Percentiles rank a stretch among this genome's conserved stretches.
phyloP scores from a whole-genome alignment of 92 coral and sea anemone species.

The Montipora capitata region DNA sequence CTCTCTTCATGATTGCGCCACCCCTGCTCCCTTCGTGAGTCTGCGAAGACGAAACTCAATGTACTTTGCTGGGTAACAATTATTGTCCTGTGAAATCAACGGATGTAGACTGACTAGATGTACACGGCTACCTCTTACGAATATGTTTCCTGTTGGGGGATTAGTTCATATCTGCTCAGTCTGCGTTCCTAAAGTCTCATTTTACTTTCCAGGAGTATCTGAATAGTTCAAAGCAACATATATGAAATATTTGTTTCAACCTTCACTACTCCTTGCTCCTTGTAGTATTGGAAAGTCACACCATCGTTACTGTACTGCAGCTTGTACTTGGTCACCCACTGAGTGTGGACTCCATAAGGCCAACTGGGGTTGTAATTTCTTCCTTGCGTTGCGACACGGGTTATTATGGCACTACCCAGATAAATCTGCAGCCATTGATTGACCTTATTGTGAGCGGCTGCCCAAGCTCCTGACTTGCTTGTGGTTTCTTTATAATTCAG shows the following conservation, averaged over 20 bases:
- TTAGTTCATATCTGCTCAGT: neutral
- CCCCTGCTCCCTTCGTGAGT: too few species aligned
- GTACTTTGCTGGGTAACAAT: neutral
- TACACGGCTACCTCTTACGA: neutral
- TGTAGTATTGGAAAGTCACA: neutral
- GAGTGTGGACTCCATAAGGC: neutral
- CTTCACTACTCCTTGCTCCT: slow-evolving; percentile 6
- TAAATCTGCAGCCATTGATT: neutral
- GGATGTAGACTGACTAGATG: neutral
- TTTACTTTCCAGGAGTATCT: neutral
- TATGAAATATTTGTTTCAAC: neutral
- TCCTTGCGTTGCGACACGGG: neutral
- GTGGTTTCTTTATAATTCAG: neutral
- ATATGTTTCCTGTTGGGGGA: neutral
- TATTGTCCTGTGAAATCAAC: neutral
- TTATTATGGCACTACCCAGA: neutral
- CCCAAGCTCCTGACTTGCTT: neutral
- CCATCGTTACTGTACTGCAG: neutral
- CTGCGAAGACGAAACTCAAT: neutral
- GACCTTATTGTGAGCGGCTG: neutral
- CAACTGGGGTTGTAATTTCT: slow-evolving; percentile 8
- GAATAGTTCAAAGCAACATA: neutral
- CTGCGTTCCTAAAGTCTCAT: neutral
- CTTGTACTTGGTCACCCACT: slow-evolving; percentile 12
- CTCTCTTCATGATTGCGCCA: too few species aligned